Conservation (phyloP, 2,797 vertebrate genomes). For the Danio albolineatus region DNA sequence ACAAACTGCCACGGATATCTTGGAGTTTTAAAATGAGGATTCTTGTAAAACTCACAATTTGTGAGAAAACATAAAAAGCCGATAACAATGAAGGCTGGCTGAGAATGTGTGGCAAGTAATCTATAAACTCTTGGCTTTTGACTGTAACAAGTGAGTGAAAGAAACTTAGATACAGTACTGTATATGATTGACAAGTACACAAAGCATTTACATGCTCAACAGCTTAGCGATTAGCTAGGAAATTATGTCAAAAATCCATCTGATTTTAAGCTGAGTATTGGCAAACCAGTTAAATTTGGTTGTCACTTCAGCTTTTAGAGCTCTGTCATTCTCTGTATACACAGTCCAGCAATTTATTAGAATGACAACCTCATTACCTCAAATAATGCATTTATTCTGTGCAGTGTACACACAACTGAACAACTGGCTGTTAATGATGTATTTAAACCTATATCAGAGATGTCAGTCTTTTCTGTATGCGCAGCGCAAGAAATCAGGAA, state of each 20-base stretch:
- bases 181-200: constrained; percentile 3
- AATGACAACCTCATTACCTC: too few species aligned
- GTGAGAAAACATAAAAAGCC: constrained; percentile 2
- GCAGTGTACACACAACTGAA: too few species aligned
- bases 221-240: background rate
- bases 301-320: too few species aligned
- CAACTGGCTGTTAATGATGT: too few species aligned
- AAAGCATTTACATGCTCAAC: constrained; percentile 7
- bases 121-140: constrained; percentile 16
- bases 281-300: too few species aligned
- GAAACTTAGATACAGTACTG: background rate
- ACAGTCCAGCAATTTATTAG: too few species aligned
- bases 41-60: constrained; percentile 22
- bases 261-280: too few species aligned
- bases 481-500: too few species aligned
- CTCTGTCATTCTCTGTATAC: too few species aligned
- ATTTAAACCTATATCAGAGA: too few species aligned
- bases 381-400: too few species aligned
- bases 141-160: constrained; percentile 21
- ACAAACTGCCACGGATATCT: background rate
- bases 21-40: constrained; percentile 8
- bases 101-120: constrained; percentile 19
- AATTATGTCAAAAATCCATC: background rate
- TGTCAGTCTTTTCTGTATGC: too few species aligned
- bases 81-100: background rate